These are phyloP conservation scores for Ormyrus rosae DNA, from an alignment of 2,888 invertebrate species.

Conservation along the genomic window DNA sequence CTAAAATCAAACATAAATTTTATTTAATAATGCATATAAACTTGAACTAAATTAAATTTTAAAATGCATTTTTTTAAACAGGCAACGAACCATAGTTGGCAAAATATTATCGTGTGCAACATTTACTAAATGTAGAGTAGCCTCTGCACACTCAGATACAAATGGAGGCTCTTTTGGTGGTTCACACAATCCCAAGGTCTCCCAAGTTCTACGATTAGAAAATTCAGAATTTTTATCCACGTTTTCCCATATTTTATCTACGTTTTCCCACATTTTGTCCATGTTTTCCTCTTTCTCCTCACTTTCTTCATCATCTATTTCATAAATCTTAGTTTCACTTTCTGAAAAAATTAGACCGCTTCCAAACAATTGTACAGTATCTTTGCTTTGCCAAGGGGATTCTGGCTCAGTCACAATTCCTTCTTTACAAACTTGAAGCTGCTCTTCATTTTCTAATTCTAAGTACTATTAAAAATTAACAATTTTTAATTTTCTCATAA, in stretches of 20 bases:
- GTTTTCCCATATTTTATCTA: slow-evolving; percentile 61
- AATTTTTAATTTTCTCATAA: slow-evolving; percentile 10
- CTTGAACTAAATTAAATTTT: neutral
- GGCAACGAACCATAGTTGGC: slow-evolving; percentile 1
- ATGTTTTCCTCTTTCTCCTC: slow-evolving; percentile 30
- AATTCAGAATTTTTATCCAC: slow-evolving; percentile 52
- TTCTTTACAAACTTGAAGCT: slow-evolving; percentile 51
- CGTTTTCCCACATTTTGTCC: slow-evolving; percentile 60
- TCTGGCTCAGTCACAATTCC: slow-evolving; percentile 61
- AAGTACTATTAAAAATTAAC: slow-evolving; percentile 35
- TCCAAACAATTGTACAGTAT: slow-evolving; percentile 36
- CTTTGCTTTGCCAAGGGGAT: slow-evolving; percentile 56
- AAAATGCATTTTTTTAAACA: neutral
- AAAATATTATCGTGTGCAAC: slow-evolving; percentile 61
- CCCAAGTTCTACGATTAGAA: slow-evolving; percentile 68
- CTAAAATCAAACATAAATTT: slow-evolving; percentile 32
- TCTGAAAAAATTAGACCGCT: neutral
- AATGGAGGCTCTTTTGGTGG: slow-evolving; percentile 65
- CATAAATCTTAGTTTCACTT: slow-evolving; percentile 36
- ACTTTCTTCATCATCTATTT: slow-evolving; percentile 36
- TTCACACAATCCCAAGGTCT: slow-evolving; percentile 66
- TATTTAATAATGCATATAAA: slow-evolving; percentile 1
- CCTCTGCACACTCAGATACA: slow-evolving; percentile 65
- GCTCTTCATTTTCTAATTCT: slow-evolving; percentile 23
- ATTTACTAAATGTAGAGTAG: slow-evolving; percentile 67